Evolutionary conservation across 2,113 vertebrate species (phyloP).

Genomic region (Trichomycterus rosablanca): DNA sequence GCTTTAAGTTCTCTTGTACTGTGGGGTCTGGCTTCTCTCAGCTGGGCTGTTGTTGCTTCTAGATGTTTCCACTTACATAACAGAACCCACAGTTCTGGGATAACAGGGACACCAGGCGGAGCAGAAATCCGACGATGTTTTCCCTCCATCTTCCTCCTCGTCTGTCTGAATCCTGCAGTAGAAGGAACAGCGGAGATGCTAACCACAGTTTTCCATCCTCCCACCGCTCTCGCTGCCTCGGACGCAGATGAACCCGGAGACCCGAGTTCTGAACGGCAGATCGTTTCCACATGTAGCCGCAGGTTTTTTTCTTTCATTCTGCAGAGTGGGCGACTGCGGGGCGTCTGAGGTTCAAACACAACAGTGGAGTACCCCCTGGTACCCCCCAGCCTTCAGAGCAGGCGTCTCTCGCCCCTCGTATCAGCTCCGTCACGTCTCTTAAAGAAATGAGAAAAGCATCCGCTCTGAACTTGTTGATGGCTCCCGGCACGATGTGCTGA

Average conservation of each 20-base stretch:
- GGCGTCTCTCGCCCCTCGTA: constrained; percentile 1
- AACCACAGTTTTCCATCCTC: constrained; percentile 26
- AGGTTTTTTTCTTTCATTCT: constrained; percentile 15
- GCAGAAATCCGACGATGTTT: too few species aligned
- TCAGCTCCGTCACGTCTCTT: constrained; percentile 7
- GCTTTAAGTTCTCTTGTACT: too few species aligned
- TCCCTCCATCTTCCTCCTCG: too few species aligned
- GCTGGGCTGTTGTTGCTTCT: too few species aligned
- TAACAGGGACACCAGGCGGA: too few species aligned
- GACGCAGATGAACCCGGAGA: constrained; percentile 24
- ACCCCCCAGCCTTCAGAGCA: neutral
- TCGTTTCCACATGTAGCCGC: constrained; percentile 42
- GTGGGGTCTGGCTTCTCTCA: too few species aligned
- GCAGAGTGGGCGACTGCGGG: constrained; percentile 3
- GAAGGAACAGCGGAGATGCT: constrained; percentile 23
- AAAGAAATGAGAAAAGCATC: constrained; percentile 17
- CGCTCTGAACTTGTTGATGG: neutral
- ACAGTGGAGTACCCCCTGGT: constrained; percentile 6
- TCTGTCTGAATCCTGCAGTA: constrained; percentile 10
- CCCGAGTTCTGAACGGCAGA: constrained; percentile 22
- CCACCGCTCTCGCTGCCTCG: constrained; percentile 4
- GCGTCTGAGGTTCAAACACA: constrained; percentile 18
- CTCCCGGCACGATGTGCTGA: constrained; percentile 14
- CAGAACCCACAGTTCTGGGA: too few species aligned
- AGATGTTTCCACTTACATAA: too few species aligned